Percentiles rank a stretch among this genome's conserved stretches.
Conservation (phyloP, 1,140 invertebrate species). For the Teleopsis dalmanni region DNA sequence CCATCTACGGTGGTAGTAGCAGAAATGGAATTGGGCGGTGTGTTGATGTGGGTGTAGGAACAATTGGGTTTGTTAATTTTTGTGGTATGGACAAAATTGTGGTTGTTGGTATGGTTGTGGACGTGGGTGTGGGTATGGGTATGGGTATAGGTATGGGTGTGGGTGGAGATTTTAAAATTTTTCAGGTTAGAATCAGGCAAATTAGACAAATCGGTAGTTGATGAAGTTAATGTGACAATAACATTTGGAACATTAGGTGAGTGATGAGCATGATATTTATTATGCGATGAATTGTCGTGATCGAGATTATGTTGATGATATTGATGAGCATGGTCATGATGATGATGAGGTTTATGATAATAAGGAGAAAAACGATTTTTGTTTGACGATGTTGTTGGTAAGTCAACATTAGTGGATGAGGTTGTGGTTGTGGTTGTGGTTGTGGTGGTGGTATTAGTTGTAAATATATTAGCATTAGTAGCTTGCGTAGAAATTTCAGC, state of each 20-base stretch:
- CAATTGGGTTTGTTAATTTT: slow-evolving; percentile 11
- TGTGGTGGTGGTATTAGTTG: neutral
- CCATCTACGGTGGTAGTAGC: slow-evolving; percentile 39
- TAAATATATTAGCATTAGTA: slow-evolving; percentile 6
- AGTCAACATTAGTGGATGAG: neutral
- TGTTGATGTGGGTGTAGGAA: slow-evolving; percentile 2
- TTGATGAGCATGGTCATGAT: no score
- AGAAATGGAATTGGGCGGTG: slow-evolving; percentile 9
- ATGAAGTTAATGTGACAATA: slow-evolving; percentile 10
- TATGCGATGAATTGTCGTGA: no score
- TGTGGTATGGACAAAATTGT: no score
- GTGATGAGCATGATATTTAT: no score
- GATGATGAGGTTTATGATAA: no score
- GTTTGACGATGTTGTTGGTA: neutral
- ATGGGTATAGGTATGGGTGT: neutral
- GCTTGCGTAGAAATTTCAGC: slow-evolving; percentile 7
- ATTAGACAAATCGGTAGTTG: neutral
- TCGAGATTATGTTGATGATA: no score
- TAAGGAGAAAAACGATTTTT: neutral
- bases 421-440: neutral
- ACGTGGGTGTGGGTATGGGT: slow-evolving; percentile 4
- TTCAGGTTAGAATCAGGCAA: slow-evolving; percentile 17
- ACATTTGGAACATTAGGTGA: slow-evolving; percentile 1
- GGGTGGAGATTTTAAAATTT: slow-evolving; percentile 14
- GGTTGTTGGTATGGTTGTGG: neutral